Conservation (phyloP, 2,797 vertebrate genomes). For the Vespertilio murinus region DNA sequence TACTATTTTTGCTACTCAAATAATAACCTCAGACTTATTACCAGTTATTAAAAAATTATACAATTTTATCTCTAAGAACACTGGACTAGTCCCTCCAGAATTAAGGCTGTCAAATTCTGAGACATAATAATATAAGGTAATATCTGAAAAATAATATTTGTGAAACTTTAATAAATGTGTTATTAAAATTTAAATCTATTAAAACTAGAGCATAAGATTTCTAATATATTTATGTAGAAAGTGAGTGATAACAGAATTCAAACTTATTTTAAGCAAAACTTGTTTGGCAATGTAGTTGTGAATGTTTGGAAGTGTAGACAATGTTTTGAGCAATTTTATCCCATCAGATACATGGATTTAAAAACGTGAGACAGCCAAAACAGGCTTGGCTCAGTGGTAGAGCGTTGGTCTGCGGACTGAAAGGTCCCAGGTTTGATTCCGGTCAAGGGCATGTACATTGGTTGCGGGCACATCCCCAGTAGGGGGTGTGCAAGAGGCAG, state of each 20-base stretch:
- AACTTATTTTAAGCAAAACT: not conserved
- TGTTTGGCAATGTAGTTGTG: not conserved
- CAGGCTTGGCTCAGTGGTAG: too few relatives aligned
- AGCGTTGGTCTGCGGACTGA: too few relatives aligned
- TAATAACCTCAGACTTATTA: not conserved
- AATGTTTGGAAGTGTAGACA: not conserved
- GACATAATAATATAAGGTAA: not conserved
- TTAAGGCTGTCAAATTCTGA: not conserved
- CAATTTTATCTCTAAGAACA: not conserved
- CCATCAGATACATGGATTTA: not conserved
- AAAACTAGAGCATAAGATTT: not conserved
- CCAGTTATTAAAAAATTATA: not conserved
- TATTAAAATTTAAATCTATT: not conserved
- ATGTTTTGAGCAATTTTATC: not conserved
- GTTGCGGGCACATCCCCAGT: too few relatives aligned
- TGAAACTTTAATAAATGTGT: not conserved
- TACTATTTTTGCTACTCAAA: not conserved
- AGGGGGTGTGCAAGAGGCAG: too few relatives aligned
- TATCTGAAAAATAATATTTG: not conserved
- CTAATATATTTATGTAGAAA: not conserved
- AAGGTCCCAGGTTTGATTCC: too few relatives aligned
- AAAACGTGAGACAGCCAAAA: too few relatives aligned
- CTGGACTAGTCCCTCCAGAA: not conserved
- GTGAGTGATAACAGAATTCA: not conserved
- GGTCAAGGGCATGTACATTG: too few relatives aligned